Evolutionary conservation across 37 sponge, comb jelly and placozoan genomes (phyloP).

Genomic region (Hormiphora californensis): DNA sequence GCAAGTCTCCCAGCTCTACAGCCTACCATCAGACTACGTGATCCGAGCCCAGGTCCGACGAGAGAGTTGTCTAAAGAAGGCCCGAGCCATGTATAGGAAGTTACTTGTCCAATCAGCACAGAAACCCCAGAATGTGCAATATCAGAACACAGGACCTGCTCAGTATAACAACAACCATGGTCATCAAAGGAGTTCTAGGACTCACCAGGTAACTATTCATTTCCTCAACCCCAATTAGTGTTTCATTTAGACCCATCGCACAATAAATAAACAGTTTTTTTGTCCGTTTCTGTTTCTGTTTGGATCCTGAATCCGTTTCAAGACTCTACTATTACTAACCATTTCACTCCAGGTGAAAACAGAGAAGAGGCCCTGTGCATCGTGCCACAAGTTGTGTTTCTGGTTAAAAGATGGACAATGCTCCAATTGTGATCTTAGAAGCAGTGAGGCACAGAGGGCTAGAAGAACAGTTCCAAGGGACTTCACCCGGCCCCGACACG

Average conservation of each 20-base stretch:
- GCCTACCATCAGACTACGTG: not conserved
- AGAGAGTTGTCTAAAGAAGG: slow-evolving; percentile 52
- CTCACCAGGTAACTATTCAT: no score
- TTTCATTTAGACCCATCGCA: no score
- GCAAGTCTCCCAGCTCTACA: slow-evolving; percentile 33
- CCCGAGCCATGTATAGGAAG: slow-evolving; percentile 10
- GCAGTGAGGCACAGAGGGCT: not conserved
- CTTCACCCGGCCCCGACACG: slow-evolving; percentile 18
- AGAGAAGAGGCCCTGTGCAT: not conserved
- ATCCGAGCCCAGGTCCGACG: slow-evolving; percentile 46
- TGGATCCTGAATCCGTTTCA: no score
- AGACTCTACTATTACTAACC: no score
- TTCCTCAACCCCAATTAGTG: no score
- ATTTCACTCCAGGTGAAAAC: slow-evolving; percentile 24
- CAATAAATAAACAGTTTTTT: no score
- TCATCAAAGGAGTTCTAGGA: no score
- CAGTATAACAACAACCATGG: no score
- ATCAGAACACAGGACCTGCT: no score
- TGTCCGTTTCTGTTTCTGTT: no score
- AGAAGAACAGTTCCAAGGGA: slow-evolving; percentile 30
- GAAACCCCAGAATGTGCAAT: not conserved
- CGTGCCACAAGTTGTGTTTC: slow-evolving; percentile 33
- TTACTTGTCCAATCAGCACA: slow-evolving; percentile 13
- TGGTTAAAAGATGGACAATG: slow-evolving; percentile 44
- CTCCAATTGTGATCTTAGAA: slow-evolving; percentile 42